Evolutionary conservation across 2,797 vertebrate species (phyloP).

Genomic region (Remorina albescens): DNA sequence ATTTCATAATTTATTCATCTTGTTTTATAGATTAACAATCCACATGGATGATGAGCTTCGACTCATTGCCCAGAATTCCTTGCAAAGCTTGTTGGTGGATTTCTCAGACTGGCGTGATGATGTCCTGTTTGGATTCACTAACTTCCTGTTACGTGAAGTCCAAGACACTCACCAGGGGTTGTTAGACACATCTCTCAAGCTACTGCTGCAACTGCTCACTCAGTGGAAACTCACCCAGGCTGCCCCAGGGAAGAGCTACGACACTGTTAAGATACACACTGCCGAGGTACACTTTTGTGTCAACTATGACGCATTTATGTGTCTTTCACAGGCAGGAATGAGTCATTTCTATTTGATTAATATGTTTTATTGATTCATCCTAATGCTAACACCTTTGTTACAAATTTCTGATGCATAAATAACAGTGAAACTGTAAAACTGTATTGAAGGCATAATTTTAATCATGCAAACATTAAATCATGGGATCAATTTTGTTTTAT

Average conservation of each 20-base stretch:
- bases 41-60: conserved; percentile 99
- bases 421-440: too few species aligned
- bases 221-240: conserved; percentile 95
- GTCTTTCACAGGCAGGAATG: background rate
- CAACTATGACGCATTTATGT: background rate
- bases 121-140: conserved; percentile 95
- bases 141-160: conserved; percentile 95
- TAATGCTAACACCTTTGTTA: background rate
- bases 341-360: background rate
- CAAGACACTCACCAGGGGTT: conserved; percentile 94
- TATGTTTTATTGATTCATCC: background rate
- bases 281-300: conserved; percentile 72
- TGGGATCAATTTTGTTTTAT: conserved; percentile 12
- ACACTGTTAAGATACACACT: conserved; percentile 66
- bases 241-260: conserved; percentile 74
- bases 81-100: conserved; percentile 96
- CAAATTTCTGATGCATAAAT: too few species aligned
- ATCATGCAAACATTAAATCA: background rate
- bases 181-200: conserved; percentile 93
- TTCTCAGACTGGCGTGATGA: conserved; percentile 97
- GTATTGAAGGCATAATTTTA: too few species aligned
- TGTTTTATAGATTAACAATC: conserved; percentile 89
- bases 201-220: conserved; percentile 95
- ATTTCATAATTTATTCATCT: background rate
- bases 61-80: conserved; percentile 96